Base-by-base conservation (phyloP, 2,888 invertebrate genomes). In the Cantharis rustica region DNA sequence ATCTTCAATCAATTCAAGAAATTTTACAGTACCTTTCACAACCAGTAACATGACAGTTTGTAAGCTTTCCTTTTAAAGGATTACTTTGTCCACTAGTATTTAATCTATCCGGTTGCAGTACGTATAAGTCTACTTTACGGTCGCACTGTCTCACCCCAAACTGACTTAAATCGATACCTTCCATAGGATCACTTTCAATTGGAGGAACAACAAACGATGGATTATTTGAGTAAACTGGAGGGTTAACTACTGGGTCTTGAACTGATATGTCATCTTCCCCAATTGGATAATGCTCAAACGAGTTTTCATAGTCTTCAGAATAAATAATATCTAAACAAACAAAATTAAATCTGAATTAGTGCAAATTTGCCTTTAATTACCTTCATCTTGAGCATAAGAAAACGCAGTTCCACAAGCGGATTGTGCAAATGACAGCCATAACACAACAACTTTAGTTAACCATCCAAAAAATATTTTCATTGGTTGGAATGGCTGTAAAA, bases 51-150 rank as follows among this genome's bases (percentile, higher is more conserved):
- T 95, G 96, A 86, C 96, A 96, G 87, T 96, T 96, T 61, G 95
- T 96, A 66, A 96, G 90, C 88, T 96, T 96, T 73, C 96, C 96
- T 89, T 96, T 96, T 2, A 96, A 90, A 26, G 96, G 96, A 88
- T 95, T 96, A 81, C 93, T 95, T 83, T 94, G 91, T 5, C 93
- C 93, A 81, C 92, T 93, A 71, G 92, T 94, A 84, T 93, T 95
- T 62, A 96, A 90, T 80, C 95, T 90, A 23, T 95, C 93, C 0
- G 95, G 95, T 87, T 96, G 96, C 61, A 96, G 88, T 76, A 95
- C 93, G 88, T 96, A 97, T 31, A 97, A 91, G 86, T 96, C 95
- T 0, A 95, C 95, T 86, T 94, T 94, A 82, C 96, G 93, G 87
- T 96, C 96, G 86, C 97, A 97, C 0, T 95, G 93, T 31, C 96